Base-by-base conservation (phyloP, 2,888 invertebrate species). In the Drosophila conformis region DNA sequence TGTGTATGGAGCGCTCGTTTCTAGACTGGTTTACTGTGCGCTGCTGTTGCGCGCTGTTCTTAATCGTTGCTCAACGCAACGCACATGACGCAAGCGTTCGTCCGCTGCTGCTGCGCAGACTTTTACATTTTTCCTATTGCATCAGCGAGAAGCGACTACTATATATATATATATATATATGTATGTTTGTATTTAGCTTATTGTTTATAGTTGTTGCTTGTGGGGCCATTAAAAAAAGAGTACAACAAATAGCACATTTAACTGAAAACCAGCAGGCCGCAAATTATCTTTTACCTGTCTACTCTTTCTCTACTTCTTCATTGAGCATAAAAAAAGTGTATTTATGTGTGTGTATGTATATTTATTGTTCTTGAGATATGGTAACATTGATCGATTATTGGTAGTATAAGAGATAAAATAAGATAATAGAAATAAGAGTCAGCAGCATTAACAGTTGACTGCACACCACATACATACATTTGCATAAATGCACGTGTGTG, bases 21-120 rank as follows among this genome's bases (percentile, higher is more conserved):
- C 69, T 86, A 83, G 84, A 85, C 84, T 85, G 84, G 84, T 85
- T 83, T 83, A 73, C 80, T 76, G 73, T 82, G 63, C 71, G 78
- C 67, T 53, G 78, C 60, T 29, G 42, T 56, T 69, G 79, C 66
- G 67, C 71, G 69, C 51, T 74, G 71, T 80, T 80, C 80, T 80
- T 80, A 77, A 71, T 77, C 73, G 38, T 67, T 60, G 70, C 67
- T 68, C 48, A 77, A 83, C 88, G 85, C 88, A 83, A 81, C 88
- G 85, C 88, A 83, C 87, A 89, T 88, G 89, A 86, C 87, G 89
- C 89, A 89, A 88, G 87, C 85, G 76, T 62, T 76, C 71, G 71
- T 59, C 36, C 61, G 66, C 67, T 54, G 46, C 46, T 27, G 62
- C 72, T 72, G 78, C 72, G 78, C 76, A 86, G 86, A 88, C 84